A percentile compares a stretch with the other conserved stretches of the same genome.
Conservation (phyloP, 2,888 invertebrate species). For the Drosophila fungiperda region DNA sequence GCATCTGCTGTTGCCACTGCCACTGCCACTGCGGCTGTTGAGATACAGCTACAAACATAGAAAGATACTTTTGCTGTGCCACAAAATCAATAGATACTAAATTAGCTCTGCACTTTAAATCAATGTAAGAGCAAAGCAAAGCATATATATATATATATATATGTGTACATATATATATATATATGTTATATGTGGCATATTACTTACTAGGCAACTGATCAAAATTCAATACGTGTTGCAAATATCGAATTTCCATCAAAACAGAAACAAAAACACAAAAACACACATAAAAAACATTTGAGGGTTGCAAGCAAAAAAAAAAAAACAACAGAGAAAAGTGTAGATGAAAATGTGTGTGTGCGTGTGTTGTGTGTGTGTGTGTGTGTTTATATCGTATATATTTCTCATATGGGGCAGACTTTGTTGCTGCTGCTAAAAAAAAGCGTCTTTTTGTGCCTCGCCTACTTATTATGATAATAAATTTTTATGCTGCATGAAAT, state of each 20-base stretch:
- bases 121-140: slow-evolving; percentile 38
- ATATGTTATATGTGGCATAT: slow-evolving; percentile 47
- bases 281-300: slow-evolving; percentile 71
- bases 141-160: slow-evolving; percentile 3
- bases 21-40: neutral
- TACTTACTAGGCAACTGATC: slow-evolving; percentile 73
- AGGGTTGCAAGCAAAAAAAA: slow-evolving; percentile 56
- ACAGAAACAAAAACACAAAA: slow-evolving; percentile 57
- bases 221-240: slow-evolving; percentile 80
- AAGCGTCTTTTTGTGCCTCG: slow-evolving; percentile 41
- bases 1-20: slow-evolving; percentile 57
- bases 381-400: slow-evolving; percentile 5
- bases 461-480: slow-evolving; percentile 78
- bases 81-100: slow-evolving; percentile 56
- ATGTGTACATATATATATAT: slow-evolving; percentile 8
- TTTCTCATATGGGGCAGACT: slow-evolving; percentile 30
- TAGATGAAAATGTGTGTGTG: neutral
- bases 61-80: slow-evolving; percentile 9
- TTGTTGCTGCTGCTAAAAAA: slow-evolving; percentile 26
- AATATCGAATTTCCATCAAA: slow-evolving; percentile 81
- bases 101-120: slow-evolving; percentile 66
- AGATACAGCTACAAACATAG: neutral
- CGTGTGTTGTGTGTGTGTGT: neutral
- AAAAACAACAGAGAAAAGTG: slow-evolving; percentile 15
- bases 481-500: slow-evolving; percentile 76